Base-by-base conservation (phyloP, 2,888 invertebrate species). In the Leucania comma region DNA sequence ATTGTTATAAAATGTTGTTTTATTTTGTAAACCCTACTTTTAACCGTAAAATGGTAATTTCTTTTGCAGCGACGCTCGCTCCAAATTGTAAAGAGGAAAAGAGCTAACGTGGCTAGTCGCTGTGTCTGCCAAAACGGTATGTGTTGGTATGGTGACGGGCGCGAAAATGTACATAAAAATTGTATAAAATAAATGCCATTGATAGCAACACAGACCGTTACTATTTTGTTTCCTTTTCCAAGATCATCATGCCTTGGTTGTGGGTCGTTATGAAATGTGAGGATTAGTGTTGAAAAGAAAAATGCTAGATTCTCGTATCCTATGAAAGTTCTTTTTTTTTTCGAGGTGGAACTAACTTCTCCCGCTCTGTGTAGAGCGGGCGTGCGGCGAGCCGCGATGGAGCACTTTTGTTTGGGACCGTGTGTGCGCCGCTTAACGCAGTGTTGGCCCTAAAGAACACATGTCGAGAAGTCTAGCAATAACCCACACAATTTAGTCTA, bases 31-130 rank as follows among this genome's bases (percentile, higher is more conserved):
- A 12, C 20, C 77, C 42, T 24, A n/a, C 17, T 9, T 58, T 50
- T 48, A 12, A 17, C 68, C 46, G 10, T 63, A 64, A 78, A 48
- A 38, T 70, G 64, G 38, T 58, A 12, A 64, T 72, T 77, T 85
- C 42, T 87, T 88, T 86, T 90, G 66, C 92, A 92, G 92, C 60
- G 89, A 89, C 38, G 61, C 70, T 51, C 89, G 88, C 51, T 88
- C 93, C 60, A 93, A 92, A 88, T 89, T 93, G 75, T 93, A 89
- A 72, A 59, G 63, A 22, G 57, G 58, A 38, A 73, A 42, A 26
- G 3, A 26, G 42, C 10, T 32, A 5, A n/a, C 42, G 26, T 10
- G 38, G 46, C 38, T 35, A 56, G 57, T 32, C 38, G 12, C 26
- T 17, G 46, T 38, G 38, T 63, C 35, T n/a, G 58, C 38, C 32